Evolutionary conservation across 2,888 invertebrate species (phyloP).

Genomic region (Diaprepes abbreviatus): DNA sequence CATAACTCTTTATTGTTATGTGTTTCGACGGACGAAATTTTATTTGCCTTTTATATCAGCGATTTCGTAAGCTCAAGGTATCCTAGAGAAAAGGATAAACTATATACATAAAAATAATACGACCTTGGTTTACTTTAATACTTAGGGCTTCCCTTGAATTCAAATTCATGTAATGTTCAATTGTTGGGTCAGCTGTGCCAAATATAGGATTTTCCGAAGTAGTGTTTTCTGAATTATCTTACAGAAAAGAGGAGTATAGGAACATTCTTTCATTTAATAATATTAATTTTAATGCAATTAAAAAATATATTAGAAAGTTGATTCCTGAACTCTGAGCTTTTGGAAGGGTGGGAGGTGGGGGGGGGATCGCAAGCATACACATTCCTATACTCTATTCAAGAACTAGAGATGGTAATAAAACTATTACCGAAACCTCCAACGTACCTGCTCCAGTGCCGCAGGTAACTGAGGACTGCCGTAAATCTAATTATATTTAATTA

Average conservation of each 20-base stretch:
- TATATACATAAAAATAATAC: slow-evolving; percentile 44
- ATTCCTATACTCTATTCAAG: too few relatives aligned
- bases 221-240: not conserved
- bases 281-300: too few relatives aligned
- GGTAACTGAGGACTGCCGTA: too few relatives aligned
- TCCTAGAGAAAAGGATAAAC: slow-evolving; percentile 43
- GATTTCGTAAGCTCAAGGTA: slow-evolving; percentile 45
- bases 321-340: too few relatives aligned
- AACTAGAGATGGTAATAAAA: too few relatives aligned
- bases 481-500: too few relatives aligned
- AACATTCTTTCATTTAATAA: too few relatives aligned
- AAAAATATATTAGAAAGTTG: too few relatives aligned
- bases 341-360: too few relatives aligned
- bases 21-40: slow-evolving; percentile 48
- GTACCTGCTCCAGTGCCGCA: too few relatives aligned
- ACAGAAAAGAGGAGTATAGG: not conserved
- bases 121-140: slow-evolving; percentile 39
- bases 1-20: slow-evolving; percentile 50
- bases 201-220: not conserved
- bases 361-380: too few relatives aligned
- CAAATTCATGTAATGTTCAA: slow-evolving; percentile 23
- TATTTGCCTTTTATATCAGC: slow-evolving; percentile 48
- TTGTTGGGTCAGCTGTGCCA: slow-evolving; percentile 32
- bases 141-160: slow-evolving; percentile 16
- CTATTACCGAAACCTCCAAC: too few relatives aligned